These are phyloP conservation scores for Ochotona princeps DNA, from an alignment of 2,113 vertebrate genomes.

Conservation along the genomic window DNA sequence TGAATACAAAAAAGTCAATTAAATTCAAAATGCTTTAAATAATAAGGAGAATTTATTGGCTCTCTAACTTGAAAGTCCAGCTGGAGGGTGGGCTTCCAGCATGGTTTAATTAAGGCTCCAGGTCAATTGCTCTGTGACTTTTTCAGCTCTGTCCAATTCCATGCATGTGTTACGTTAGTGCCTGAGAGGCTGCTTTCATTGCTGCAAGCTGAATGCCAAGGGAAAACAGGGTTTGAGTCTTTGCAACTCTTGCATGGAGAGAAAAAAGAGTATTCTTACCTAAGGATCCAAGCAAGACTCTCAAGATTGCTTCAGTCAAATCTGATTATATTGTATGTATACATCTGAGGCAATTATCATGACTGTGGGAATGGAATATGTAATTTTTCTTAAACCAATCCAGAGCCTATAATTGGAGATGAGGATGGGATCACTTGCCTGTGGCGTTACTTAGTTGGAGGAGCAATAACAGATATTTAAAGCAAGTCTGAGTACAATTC, in stretches of 20 bases:
- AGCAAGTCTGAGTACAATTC: neutral
- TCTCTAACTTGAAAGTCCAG: slow-evolving; percentile 56
- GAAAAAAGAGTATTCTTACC: neutral
- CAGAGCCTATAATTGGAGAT: slow-evolving; percentile 20
- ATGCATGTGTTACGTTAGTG: neutral
- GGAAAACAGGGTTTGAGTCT: neutral
- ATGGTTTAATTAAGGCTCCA: slow-evolving; percentile 59
- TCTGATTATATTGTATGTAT: slow-evolving; percentile 20
- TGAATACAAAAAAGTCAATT: slow-evolving; percentile 66
- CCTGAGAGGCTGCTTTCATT: neutral
- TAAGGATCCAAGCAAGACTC: slow-evolving; percentile 15
- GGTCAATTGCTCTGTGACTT: slow-evolving; percentile 47
- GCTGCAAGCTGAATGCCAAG: neutral
- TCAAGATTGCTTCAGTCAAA: neutral
- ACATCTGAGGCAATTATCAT: slow-evolving; percentile 6
- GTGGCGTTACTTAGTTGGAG: neutral
- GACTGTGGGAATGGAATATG: neutral
- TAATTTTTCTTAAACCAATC: slow-evolving; percentile 7
- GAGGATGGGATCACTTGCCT: neutral
- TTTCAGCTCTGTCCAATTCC: slow-evolving; percentile 18
- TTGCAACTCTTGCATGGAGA: neutral
- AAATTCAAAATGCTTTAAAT: slow-evolving; percentile 69
- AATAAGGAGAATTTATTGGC: slow-evolving; percentile 71
- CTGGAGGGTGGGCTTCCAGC: slow-evolving; percentile 69
- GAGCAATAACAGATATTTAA: neutral